These are phyloP conservation scores for Drymonia ruficornis DNA, from an alignment of 2,888 invertebrate species.

Conservation along the genomic window DNA sequence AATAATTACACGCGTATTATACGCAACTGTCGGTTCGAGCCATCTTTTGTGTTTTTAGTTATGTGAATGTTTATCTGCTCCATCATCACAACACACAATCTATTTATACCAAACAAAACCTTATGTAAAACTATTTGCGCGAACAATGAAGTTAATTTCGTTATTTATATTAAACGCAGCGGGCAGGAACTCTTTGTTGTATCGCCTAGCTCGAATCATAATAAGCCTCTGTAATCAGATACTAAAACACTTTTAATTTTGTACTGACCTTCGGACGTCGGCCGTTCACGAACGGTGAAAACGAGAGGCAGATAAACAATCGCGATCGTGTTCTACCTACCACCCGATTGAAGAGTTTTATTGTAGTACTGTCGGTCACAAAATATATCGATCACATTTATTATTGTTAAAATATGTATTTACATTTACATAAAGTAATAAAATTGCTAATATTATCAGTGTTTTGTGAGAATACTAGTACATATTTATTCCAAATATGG, in stretches of 20 bases:
- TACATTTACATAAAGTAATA: too few species aligned
- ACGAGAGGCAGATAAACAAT: conserved; percentile 79
- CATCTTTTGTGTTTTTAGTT: not conserved
- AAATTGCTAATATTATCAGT: too few species aligned
- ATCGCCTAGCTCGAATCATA: conserved; percentile 59
- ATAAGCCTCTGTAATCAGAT: conserved; percentile 79
- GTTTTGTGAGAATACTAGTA: too few species aligned
- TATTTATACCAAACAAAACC: conserved; percentile 21
- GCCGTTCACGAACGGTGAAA: conserved; percentile 78
- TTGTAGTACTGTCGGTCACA: conserved; percentile 41
- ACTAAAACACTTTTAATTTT: conserved; percentile 82
- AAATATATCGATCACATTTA: conserved; percentile 13
- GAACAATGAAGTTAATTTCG: conserved; percentile 42
- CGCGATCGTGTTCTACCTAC: conserved; percentile 69
- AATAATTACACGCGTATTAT: too few species aligned
- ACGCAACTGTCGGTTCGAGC: too few species aligned
- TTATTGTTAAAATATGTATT: conserved; percentile 1
- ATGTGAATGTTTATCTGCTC: conserved; percentile 19
- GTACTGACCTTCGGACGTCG: conserved; percentile 75
- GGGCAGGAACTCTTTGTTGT: conserved; percentile 63
- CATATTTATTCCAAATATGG: too few species aligned
- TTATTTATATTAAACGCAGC: conserved; percentile 47
- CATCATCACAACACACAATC: conserved; percentile 22
- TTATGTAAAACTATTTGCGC: conserved; percentile 26
- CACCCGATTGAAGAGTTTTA: conserved; percentile 61